Base-by-base conservation (phyloP, 2,113 vertebrate species). In the Cephalopholis sonnerati region DNA sequence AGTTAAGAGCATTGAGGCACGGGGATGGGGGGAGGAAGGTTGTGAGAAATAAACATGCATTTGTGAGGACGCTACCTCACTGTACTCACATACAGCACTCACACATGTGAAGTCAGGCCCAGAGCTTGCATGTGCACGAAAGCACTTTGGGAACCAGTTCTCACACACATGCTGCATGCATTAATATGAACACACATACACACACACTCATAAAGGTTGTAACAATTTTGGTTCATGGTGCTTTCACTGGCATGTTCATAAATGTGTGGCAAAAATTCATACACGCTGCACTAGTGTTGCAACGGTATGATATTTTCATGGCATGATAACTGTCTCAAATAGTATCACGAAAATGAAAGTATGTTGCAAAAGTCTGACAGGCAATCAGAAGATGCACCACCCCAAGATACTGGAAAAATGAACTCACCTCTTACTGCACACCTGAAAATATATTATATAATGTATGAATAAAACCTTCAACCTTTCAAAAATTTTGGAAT, bases 1-100 rank as follows among this genome's bases (percentile, higher is more conserved):
- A 90, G 89, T 91, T 89, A 91, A 91, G 87, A 82, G 84, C 85
- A 72, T 68, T 70, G 77, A 87, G 78, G 86, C 80, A 79, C 50
- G 10, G 65, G 73, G 62, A 70, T 41, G 76, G 77, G 71, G 81
- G 72, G 4, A 44, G 63, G 59, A 39, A 29, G 76, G 78, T 39
- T 74, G 80, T 20, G 66, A 82, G 76, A 65, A 86, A 88, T 87
- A 82, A 89, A 81, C 74, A 85, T 77, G 70, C 65, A 71, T 91
- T 82, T 82, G 61, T 82, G 58, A 57, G 70, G 64, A 72, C 20
- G 69, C 65, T 65, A 82, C 79, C 76, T 79, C 74, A 79, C 51
- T 50, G 74, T 68, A 59, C 41, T 9, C 25, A 29, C 27, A 58
- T 50, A 51, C 44, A 58, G 17, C 57, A 81, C 67, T 64, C 58